Evolutionary conservation across 2,113 vertebrate genomes (phyloP).

Genomic region (Vimba vimba): DNA sequence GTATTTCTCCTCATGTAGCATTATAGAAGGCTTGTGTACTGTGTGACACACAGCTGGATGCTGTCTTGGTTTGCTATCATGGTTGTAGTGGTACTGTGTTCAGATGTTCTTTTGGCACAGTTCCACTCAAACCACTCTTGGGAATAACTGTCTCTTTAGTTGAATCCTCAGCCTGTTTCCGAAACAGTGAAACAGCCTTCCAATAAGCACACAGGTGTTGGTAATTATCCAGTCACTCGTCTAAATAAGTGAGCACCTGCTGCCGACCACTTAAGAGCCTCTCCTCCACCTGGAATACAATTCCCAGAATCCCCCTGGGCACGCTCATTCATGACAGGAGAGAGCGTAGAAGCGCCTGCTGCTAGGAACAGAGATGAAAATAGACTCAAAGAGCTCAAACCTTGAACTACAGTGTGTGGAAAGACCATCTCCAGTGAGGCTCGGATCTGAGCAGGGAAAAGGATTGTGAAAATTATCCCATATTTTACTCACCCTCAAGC

Average conservation of each 20-base stretch:
- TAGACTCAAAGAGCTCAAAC: background rate
- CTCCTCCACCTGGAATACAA: slow-evolving; percentile 43
- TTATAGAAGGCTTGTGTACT: background rate
- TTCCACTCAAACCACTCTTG: background rate
- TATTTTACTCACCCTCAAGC: too few relatives aligned
- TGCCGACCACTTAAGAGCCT: slow-evolving; percentile 23
- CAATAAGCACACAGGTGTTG: slow-evolving; percentile 46
- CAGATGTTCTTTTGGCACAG: slow-evolving; percentile 23
- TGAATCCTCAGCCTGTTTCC: background rate
- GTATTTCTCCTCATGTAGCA: background rate
- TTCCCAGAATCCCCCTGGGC: slow-evolving; percentile 39
- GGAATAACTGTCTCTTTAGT: slow-evolving; percentile 20
- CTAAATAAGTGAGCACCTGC: slow-evolving; percentile 52
- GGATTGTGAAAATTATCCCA: background rate
- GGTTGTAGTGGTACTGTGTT: background rate
- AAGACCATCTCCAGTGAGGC: background rate
- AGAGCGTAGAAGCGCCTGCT: background rate
- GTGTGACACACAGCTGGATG: background rate
- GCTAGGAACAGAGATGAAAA: background rate
- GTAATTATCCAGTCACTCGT: slow-evolving; percentile 50
- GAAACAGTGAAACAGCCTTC: slow-evolving; percentile 20
- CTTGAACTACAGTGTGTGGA: background rate
- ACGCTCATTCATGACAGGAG: slow-evolving; percentile 14
- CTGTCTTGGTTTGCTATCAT: slow-evolving; percentile 1
- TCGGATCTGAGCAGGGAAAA: background rate